These are phyloP conservation scores for Macroglossus sobrinus DNA, from an alignment of 2,113 vertebrate genomes.

Conservation along the genomic window DNA sequence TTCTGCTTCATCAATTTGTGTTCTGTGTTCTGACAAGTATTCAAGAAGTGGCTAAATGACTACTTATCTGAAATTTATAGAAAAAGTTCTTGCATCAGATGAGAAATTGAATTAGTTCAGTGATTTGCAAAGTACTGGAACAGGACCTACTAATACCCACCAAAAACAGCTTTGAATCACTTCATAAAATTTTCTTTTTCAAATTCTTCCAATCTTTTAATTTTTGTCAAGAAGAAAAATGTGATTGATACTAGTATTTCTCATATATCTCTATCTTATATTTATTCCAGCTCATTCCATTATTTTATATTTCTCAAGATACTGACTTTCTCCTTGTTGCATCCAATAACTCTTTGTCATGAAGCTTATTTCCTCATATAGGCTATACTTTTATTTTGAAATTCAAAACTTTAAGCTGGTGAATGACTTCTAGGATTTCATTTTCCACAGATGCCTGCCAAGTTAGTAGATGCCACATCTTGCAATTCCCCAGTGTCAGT, in stretches of 20 bases:
- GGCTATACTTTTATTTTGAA: not conserved
- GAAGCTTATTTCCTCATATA: not conserved
- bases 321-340: not conserved
- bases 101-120: not conserved
- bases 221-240: not conserved
- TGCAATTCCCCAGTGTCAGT: not conserved
- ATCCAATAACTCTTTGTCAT: not conserved
- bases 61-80: not conserved
- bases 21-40: not conserved
- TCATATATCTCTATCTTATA: not conserved
- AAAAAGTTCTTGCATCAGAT: not conserved
- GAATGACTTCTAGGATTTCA: not conserved
- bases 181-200: not conserved
- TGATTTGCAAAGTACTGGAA: not conserved
- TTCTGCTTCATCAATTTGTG: not conserved
- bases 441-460: not conserved
- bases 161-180: not conserved
- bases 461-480: not conserved
- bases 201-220: not conserved
- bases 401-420: not conserved
- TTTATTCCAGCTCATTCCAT: not conserved
- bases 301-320: not conserved
- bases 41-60: not conserved
- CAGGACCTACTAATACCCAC: not conserved
- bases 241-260: not conserved